Evolutionary conservation across 2,113 vertebrate species (phyloP).

Genomic region (Bambusicola thoracicus): DNA sequence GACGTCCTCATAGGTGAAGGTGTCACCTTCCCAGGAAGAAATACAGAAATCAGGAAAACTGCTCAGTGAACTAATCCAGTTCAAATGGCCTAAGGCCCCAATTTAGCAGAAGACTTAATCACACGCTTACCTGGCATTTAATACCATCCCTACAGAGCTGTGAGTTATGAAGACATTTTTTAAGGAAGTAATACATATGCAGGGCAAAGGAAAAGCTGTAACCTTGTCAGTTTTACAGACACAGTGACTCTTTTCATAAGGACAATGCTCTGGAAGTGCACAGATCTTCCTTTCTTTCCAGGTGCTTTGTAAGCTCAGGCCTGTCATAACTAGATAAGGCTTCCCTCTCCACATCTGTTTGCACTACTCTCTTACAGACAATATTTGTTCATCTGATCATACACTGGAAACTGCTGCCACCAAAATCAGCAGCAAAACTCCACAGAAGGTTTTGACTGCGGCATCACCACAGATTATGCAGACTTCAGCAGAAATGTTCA

Average conservation of each 20-base stretch:
- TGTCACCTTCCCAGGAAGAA: conserved; percentile 83
- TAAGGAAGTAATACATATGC: background rate
- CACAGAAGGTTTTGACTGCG: background rate
- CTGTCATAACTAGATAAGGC: background rate
- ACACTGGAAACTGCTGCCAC: background rate
- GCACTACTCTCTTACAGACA: background rate
- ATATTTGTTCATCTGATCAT: background rate
- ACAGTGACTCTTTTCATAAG: fast-evolving
- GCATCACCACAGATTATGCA: no score
- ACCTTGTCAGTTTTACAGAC: background rate
- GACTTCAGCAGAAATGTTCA: background rate
- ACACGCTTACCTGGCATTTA: background rate
- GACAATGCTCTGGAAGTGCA: background rate
- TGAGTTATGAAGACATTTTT: background rate
- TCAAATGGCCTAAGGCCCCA: background rate
- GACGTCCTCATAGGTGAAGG: conserved; percentile 89
- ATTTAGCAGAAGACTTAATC: background rate
- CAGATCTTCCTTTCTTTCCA: background rate
- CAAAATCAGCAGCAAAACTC: background rate
- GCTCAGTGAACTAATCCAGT: background rate
- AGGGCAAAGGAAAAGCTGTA: background rate
- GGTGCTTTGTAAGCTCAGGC: background rate
- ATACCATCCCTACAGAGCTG: background rate
- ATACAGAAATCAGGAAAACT: background rate
- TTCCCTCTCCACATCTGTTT: background rate